Evolutionary conservation across 2,113 vertebrate genomes (phyloP).

Genomic region (Xiphophorus couchianus): DNA sequence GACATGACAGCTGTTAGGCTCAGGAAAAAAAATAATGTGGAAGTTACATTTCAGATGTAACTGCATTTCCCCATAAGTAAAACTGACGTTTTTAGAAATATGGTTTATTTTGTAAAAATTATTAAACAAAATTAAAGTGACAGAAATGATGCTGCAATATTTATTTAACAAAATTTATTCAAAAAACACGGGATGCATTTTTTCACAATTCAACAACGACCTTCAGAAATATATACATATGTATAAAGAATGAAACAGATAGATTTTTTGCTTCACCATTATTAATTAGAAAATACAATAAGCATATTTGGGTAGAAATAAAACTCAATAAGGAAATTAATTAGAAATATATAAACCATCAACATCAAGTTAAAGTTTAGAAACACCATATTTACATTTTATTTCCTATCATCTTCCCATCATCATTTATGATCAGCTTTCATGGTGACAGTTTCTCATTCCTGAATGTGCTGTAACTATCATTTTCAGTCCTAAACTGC

Average conservation of each 20-base stretch:
- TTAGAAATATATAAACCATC: constrained; percentile 45
- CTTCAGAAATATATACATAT: background rate
- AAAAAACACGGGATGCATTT: background rate
- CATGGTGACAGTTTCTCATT: background rate
- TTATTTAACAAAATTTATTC: background rate
- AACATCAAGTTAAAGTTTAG: constrained; percentile 51
- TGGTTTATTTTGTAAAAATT: background rate
- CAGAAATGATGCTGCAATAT: background rate
- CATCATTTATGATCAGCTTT: constrained; percentile 8
- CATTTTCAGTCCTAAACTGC: background rate
- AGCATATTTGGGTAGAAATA: background rate
- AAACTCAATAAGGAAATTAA: background rate
- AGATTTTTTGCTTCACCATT: background rate
- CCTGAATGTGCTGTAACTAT: background rate
- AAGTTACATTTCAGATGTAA: background rate
- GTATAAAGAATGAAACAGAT: background rate
- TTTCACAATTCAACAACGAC: no score
- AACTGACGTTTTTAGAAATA: background rate
- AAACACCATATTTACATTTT: constrained; percentile 51
- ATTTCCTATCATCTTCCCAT: background rate
- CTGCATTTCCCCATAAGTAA: background rate
- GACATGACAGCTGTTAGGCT: background rate
- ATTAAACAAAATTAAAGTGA: background rate
- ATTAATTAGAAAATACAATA: background rate
- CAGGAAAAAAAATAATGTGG: no score